Base-by-base conservation (phyloP, 1,140 invertebrate genomes). In the Papilio polytes region DNA sequence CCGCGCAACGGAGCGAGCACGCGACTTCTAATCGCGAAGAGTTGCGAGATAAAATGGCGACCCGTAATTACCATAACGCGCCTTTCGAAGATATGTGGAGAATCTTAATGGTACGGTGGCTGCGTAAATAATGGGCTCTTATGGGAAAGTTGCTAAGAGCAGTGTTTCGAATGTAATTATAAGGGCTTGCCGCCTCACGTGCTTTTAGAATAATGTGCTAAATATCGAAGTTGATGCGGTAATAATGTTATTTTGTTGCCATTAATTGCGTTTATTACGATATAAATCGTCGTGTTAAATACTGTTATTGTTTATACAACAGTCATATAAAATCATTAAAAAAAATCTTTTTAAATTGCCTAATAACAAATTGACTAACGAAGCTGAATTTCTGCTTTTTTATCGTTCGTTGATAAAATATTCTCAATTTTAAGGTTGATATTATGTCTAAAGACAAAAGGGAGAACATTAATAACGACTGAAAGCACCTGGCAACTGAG, bases 61-160 rank as follows among this genome's bases (percentile, higher is more conserved):
- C 92, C 92, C 91, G 86, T 94, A 94, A 94, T 94, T 94, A 94
- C 91, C 93, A 94, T 94, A 94, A 90, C 90, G 88, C 92, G 92
- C 89, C 91, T 93, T 93, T 89, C 90, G 92, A 94, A 94, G 92
- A 94, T 93, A 94, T 94, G 92, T 93, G 91, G 92, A 91, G 92
- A 92, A 94, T 94, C 89, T 94, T 94, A 94, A 94, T 93, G 93
- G 92, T 94, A 91, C 93, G 89, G 90, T 94, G 90, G 91, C 90
- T 93, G 82, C 90, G 92, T 94, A 94, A 94, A 94, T 94, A 94
- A 94, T 94, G 93, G 92, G 89, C 93, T 94, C 93, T 93, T 94
- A 94, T 94, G 92, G 92, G 90, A 94, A 94, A 94, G 88, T 94
- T 94, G 89, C 85, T 90, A 90, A 91, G 91, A 91, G 92, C 90